Evolutionary conservation across 2,797 vertebrate species (phyloP), one percentile per base, ranked within the genome.

Genomic region (Melanotaenia pygmaea): DNA sequence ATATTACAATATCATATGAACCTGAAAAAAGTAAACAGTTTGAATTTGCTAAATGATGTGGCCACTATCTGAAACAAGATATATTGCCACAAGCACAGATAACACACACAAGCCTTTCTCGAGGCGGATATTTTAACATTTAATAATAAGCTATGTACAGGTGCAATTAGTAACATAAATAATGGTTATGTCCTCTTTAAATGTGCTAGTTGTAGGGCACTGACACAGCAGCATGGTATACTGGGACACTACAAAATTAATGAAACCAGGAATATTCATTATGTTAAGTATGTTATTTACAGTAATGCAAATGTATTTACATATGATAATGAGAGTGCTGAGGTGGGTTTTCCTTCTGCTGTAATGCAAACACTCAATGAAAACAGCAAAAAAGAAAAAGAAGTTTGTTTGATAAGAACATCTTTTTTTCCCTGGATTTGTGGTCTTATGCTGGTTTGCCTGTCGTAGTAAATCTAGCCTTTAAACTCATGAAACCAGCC

Each of bases 81-180:
- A 24, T 18, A 45, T 45, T 38, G 59, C 11, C 56, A 30, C 1
- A 69, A 13, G 16, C 3, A 66, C 30, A 30, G n/a, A 16, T 50
- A n/a, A 64, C 32, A 61, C 24, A 32, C 13, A 32, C 3, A 47
- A 35, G 1, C 16, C 20, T 51, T n/a, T 66, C 57, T 64, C 14
- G 24, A 10, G 0, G 12, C 38, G 18, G 12, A 70, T 8, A 35
- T 38, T 67, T 4, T 47, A 58, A 69, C 8, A 28, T 40, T 43
- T 57, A 30, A 61, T 24, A 53, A 10, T 1, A 30, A 35, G n/a
- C 47, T 45, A 45, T 26, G 9, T 7, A 32, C 20, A 3, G 13
- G 37, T 70, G 20, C 59, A 45, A 68, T 72, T 51, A 77, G 26
- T 50, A 47, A 32, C 12, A 57, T 60, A 37, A 62, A 59, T 73